Percentiles rank a stretch among this genome's conserved stretches.
Evolutionary conservation across 1,140 invertebrate species (phyloP).

Genomic region (Drosophila willistoni): DNA sequence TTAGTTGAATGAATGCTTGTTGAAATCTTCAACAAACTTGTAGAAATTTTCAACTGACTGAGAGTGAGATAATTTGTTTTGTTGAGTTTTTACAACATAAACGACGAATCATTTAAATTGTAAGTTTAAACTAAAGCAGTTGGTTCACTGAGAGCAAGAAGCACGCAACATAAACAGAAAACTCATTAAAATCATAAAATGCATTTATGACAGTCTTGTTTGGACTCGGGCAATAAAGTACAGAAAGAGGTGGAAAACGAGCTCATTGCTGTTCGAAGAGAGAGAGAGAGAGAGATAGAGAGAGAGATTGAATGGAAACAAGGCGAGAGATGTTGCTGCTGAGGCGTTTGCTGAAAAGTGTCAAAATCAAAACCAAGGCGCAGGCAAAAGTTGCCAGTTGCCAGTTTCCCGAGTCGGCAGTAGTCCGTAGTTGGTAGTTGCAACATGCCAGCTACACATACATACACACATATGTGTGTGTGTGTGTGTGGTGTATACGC

Average conservation of each 20-base stretch:
- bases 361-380: slow-evolving; percentile 78
- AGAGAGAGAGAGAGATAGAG: background rate
- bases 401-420: slow-evolving; percentile 23
- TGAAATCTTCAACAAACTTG: too few species aligned
- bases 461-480: slow-evolving; percentile 18
- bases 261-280: background rate
- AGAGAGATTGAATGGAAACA: background rate
- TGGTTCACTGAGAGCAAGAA: background rate
- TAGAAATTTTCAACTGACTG: too few species aligned
- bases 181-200: slow-evolving; percentile 82
- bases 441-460: background rate
- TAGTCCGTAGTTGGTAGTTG: too few species aligned
- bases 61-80: too few species aligned
- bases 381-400: slow-evolving; percentile 55
- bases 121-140: background rate
- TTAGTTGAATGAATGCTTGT: too few species aligned
- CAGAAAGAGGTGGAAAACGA: background rate
- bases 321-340: slow-evolving; percentile 9
- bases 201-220: slow-evolving; percentile 79
- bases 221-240: slow-evolving; percentile 69
- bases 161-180: slow-evolving; percentile 73
- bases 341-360: slow-evolving; percentile 67
- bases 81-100: background rate
- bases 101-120: slow-evolving; percentile 11
- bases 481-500: background rate